Conservation (phyloP, 2,888 invertebrate species). For the Macaria notata region DNA sequence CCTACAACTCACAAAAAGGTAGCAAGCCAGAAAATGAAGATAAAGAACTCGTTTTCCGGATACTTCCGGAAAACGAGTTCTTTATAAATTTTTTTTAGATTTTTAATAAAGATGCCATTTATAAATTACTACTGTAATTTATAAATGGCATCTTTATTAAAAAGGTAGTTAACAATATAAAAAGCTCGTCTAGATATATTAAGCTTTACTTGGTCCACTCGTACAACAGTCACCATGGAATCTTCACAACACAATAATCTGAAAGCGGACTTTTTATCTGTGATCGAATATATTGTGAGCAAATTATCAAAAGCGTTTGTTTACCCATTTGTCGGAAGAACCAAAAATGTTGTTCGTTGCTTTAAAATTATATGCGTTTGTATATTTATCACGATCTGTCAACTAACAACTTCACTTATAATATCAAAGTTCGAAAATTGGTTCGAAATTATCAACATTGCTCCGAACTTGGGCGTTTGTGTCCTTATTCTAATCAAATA, state of each 20-base stretch:
- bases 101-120: no score
- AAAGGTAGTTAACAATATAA: no score
- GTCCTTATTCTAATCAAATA: conserved; percentile 59
- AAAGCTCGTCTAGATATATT: no score
- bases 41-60: no score
- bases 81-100: no score
- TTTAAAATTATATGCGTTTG: conserved; percentile 44
- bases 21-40: no score
- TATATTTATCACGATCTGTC: conserved; percentile 47
- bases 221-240: not conserved
- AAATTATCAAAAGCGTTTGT: conserved; percentile 54
- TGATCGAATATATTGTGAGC: conserved; percentile 49
- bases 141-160: no score
- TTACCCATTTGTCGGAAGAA: conserved; percentile 54
- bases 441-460: conserved; percentile 60
- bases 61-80: no score
- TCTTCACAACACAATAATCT: conserved; percentile 16
- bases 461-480: conserved; percentile 64
- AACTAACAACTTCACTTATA: conserved; percentile 52
- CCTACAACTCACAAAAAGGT: no score
- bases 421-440: conserved; percentile 49
- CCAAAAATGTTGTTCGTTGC: conserved; percentile 39
- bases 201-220: no score
- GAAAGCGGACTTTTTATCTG: conserved; percentile 44
- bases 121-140: no score